Base-by-base conservation (phyloP, 2,113 vertebrate genomes). In the Podarcis cretensis region DNA sequence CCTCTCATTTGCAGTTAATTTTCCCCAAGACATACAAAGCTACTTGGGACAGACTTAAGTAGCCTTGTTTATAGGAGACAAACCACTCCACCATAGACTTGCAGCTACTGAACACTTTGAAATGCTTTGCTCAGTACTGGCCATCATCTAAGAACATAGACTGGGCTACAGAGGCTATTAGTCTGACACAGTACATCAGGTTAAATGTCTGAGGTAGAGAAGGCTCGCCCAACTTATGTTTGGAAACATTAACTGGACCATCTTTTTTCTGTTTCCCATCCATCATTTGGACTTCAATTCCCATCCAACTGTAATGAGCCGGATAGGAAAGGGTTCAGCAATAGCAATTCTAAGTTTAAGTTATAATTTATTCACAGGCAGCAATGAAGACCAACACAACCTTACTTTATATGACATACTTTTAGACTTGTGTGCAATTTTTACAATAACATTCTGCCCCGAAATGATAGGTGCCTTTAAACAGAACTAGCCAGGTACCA, bases 401-500 rank as follows among this genome's bases (percentile, higher is more conserved):
- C 90, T 73, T 87, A 76, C 65, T 91, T 90, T 74, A 63, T 75
- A 79, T 90, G 8, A 2, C 12, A 6, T 21, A 30, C 59, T 1
- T 12, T n/a, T 6, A 92, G 92, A 48, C n/a, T 86, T 83, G 83
- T 84, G n/a, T 48, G 90, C 5, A 82, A 84, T 91, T 86, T 89
- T 87, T 91, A 90, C 79, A 91, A 89, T 83, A 93, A 92, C 81
- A 84, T 18, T 88, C 21, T 3, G 75, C 57, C 84, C 89, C 84
- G 76, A 90, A 92, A 88, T 85, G 85, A 92, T 90, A 84, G 57
- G 83, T 84, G 85, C 90, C 35, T 88, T 54, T 85, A 93, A 96
- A 94, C 2, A 95, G 93, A 92, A 93, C 82, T 66, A 86, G 87
- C 83, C 84, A 88, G 85, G 80, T 89, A 76, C 66, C 90, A 86